Evolutionary conservation across 2,797 vertebrate species (phyloP).

Genomic region (Micromesistius poutassou): DNA sequence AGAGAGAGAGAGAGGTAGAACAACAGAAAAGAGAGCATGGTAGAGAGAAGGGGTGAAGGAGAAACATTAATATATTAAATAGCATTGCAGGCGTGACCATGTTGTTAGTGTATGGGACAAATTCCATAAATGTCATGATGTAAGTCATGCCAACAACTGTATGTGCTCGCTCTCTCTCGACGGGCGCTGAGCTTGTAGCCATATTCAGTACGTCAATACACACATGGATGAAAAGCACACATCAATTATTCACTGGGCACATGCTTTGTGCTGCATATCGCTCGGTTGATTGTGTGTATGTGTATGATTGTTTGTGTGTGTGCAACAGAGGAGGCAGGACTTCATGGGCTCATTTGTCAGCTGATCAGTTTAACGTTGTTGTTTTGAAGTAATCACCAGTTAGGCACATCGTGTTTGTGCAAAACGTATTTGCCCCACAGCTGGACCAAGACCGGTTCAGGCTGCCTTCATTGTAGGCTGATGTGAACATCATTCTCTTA

Average conservation of each 20-base stretch:
- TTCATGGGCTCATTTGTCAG: neutral
- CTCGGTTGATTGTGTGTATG: neutral
- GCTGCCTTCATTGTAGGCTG: slow-evolving; percentile 37
- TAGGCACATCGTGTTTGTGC: slow-evolving; percentile 28
- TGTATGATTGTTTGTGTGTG: neutral
- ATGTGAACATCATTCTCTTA: slow-evolving; percentile 24
- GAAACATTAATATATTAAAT: neutral
- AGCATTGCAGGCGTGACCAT: neutral
- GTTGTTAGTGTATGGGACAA: neutral
- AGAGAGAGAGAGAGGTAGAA: neutral
- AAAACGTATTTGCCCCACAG: slow-evolving; percentile 31
- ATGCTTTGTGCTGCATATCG: neutral
- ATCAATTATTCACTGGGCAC: slow-evolving; percentile 11
- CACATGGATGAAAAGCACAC: slow-evolving; percentile 22
- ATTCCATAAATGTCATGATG: slow-evolving; percentile 51
- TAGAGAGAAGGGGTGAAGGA: neutral
- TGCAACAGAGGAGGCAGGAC: neutral
- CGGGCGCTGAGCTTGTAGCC: slow-evolving; percentile 39
- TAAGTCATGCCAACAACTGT: slow-evolving; percentile 44
- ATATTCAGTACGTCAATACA: slow-evolving; percentile 38
- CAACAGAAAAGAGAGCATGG: neutral
- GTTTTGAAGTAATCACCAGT: neutral
- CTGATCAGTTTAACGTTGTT: neutral
- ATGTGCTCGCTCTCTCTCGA: slow-evolving; percentile 37
- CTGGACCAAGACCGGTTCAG: slow-evolving; percentile 43